Percentiles rank a stretch among this genome's conserved stretches.
phyloP scores from a whole-genome alignment of 2,797 vertebrate species.

The Rhincodon typus region DNA sequence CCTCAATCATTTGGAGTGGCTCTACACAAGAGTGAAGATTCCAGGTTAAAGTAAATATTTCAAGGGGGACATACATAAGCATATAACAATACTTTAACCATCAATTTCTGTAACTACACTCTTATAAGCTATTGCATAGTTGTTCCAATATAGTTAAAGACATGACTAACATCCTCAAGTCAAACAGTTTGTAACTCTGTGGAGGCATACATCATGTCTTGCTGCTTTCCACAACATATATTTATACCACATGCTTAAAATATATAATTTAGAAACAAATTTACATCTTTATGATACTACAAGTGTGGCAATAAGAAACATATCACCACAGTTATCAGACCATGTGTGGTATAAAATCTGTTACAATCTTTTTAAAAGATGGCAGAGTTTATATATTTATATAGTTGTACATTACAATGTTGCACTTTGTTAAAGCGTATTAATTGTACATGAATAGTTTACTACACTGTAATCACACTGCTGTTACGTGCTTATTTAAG shows the following conservation, averaged over 20 bases:
- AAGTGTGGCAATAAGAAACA: not conserved
- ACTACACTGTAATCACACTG: conserved; percentile 22
- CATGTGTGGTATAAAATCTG: conserved; percentile 28
- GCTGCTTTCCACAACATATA: conserved; percentile 29
- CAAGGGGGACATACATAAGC: conserved; percentile 29
- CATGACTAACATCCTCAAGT: conserved; percentile 1
- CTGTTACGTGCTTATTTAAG: conserved; percentile 32
- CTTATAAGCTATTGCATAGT: conserved; percentile 27
- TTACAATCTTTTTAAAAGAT: conserved; percentile 32
- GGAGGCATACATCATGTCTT: conserved; percentile 13
- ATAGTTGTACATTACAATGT: conserved; percentile 13
- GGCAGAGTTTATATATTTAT: conserved; percentile 21
- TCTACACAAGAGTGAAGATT: not conserved
- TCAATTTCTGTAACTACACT: conserved; percentile 12
- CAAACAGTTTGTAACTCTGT: conserved; percentile 1
- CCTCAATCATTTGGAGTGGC: conserved; percentile 17
- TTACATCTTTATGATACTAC: conserved; percentile 23
- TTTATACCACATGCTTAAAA: conserved; percentile 33
- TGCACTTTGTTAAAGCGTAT: conserved; percentile 33
- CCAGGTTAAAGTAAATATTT: not conserved
- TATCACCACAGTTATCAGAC: conserved; percentile 21
- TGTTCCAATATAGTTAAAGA: not conserved
- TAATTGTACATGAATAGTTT: conserved; percentile 20
- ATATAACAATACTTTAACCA: conserved; percentile 24
- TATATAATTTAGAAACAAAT: conserved; percentile 35